phyloP scores from a whole-genome alignment of 2,797 vertebrate genomes.

The Arrhamphus sclerolepis region DNA sequence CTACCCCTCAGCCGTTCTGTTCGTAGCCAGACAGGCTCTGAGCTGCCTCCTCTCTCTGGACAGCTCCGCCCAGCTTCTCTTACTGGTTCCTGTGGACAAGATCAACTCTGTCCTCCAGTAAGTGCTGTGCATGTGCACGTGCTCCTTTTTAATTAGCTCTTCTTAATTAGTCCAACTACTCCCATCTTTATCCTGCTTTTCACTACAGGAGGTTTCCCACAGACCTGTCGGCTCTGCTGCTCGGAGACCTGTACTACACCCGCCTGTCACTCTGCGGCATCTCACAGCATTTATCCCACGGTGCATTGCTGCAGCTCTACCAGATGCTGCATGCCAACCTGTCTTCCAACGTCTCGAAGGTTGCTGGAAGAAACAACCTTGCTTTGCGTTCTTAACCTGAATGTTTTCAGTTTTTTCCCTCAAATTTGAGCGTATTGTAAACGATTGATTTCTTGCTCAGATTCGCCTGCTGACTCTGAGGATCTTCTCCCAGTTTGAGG shows the following conservation, averaged over 20 bases:
- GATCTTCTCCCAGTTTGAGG: conserved; percentile 91
- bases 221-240: conserved; percentile 86
- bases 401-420: too few relatives aligned
- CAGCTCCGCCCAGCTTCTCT: conserved; percentile 85
- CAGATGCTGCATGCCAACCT: conserved; percentile 87
- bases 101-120: conserved; percentile 78
- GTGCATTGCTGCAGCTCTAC: conserved; percentile 84
- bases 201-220: conserved; percentile 83
- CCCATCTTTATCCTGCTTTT: neutral
- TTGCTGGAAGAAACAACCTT: conserved; percentile 31
- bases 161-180: too few relatives aligned
- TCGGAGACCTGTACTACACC: conserved; percentile 93
- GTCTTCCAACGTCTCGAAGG: conserved; percentile 91
- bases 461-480: conserved; percentile 91
- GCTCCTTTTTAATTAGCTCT: fast-evolving
- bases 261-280: conserved; percentile 88
- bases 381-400: neutral
- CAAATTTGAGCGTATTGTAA: too few relatives aligned
- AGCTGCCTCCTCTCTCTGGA: conserved; percentile 91
- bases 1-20: conserved; percentile 81
- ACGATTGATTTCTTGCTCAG: conserved; percentile 67
- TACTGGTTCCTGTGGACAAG: conserved; percentile 84
- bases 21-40: conserved; percentile 91
- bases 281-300: conserved; percentile 84
- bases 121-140: neutral